Evolutionary conservation across 2,888 invertebrate species (phyloP).

Genomic region (Nomada ferruginata): DNA sequence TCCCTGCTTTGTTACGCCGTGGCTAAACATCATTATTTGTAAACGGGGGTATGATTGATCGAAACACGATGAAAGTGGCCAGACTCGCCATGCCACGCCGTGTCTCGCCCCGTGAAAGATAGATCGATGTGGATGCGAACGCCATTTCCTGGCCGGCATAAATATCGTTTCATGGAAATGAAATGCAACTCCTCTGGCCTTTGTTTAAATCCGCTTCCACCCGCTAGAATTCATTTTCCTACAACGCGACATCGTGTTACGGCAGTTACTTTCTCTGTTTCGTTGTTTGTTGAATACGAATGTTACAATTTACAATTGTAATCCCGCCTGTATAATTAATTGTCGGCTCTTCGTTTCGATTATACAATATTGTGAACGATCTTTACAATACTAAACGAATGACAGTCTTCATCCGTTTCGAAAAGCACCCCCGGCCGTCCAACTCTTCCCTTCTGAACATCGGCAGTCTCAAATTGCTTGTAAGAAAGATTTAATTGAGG

Average conservation of each 20-base stretch:
- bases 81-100: background rate
- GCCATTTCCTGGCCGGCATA: conserved; percentile 40
- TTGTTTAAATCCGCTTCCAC: conserved; percentile 28
- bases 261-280: background rate
- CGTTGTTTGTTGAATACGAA: background rate
- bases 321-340: background rate
- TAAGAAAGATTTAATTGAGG: conserved; percentile 76
- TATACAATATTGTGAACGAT: no score
- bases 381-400: no score
- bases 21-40: conserved; percentile 69
- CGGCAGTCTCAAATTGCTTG: conserved; percentile 74
- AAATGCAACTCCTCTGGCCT: conserved; percentile 26
- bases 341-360: no score
- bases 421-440: no score
- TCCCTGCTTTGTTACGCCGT: conserved; percentile 60
- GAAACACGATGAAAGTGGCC: conserved; percentile 55
- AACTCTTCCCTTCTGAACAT: conserved; percentile 50
- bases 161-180: conserved; percentile 38
- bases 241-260: background rate
- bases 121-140: conserved; percentile 49
- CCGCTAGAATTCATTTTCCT: conserved; percentile 18
- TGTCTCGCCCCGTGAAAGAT: conserved; percentile 26
- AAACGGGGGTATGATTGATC: conserved; percentile 67
- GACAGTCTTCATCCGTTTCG: no score
- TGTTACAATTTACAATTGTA: no score